Evolutionary conservation across 1,140 invertebrate genomes (phyloP).

Genomic region (Drosophila paulistorum): DNA sequence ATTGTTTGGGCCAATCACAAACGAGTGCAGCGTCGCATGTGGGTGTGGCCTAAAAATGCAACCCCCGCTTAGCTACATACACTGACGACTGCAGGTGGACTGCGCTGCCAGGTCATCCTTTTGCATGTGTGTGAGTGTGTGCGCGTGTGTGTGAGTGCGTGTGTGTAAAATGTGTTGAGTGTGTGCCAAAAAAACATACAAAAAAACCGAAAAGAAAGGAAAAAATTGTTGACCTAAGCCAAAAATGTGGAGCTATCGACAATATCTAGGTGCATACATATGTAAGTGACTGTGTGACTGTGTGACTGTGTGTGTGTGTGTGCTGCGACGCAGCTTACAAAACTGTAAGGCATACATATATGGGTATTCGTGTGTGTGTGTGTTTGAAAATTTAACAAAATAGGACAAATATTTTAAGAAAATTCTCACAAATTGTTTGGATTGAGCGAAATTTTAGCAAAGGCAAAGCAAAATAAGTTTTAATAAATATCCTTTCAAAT

Average conservation of each 20-base stretch:
- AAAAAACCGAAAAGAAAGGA: slow-evolving; percentile 10
- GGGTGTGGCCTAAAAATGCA: slow-evolving; percentile 83
- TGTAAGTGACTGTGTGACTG: slow-evolving; percentile 22
- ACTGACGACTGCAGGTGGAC: slow-evolving; percentile 46
- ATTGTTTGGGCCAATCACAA: slow-evolving; percentile 82
- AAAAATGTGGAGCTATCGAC: slow-evolving; percentile 18
- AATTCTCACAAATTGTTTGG: not conserved
- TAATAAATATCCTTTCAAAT: no score
- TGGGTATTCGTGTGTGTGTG: not conserved
- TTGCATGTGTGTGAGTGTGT: not conserved
- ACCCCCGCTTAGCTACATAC: slow-evolving; percentile 63
- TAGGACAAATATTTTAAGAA: slow-evolving; percentile 8
- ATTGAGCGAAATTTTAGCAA: not conserved
- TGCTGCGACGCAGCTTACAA: not conserved
- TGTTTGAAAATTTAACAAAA: not conserved
- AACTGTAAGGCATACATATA: not conserved
- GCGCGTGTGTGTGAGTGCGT: not conserved
- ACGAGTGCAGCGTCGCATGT: slow-evolving; percentile 80
- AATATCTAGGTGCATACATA: slow-evolving; percentile 14
- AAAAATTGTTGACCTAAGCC: slow-evolving; percentile 35
- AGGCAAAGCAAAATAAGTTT: no score
- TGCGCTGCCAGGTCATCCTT: slow-evolving; percentile 30
- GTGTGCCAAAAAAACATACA: slow-evolving; percentile 32
- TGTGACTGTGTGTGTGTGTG: slow-evolving; percentile 10
- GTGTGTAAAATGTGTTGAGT: slow-evolving; percentile 25